phyloP scores from a whole-genome alignment of 2,797 vertebrate species.

The Poeciliopsis presidionis region DNA sequence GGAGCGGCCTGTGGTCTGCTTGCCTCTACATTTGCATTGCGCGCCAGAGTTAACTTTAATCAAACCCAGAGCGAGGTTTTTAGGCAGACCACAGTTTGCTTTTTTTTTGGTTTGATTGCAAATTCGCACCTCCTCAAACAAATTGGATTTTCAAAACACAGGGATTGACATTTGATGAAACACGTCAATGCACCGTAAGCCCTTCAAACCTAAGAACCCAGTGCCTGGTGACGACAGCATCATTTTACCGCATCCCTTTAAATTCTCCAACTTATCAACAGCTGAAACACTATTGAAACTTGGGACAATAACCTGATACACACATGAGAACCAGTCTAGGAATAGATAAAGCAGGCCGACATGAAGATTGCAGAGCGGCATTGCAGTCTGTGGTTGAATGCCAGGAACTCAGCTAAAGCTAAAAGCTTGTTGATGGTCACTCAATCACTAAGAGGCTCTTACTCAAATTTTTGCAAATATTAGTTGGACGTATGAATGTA shows the following conservation, averaged over 20 bases:
- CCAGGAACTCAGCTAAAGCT: not conserved
- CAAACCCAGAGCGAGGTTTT: no score
- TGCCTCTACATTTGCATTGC: no score
- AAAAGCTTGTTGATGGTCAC: not conserved
- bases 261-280: not conserved
- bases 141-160: no score
- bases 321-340: not conserved
- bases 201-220: not conserved
- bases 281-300: not conserved
- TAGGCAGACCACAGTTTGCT: no score
- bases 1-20: no score
- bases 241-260: not conserved
- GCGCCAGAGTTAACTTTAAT: no score
- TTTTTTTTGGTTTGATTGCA: no score
- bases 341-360: not conserved
- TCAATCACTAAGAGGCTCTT: not conserved
- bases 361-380: not conserved
- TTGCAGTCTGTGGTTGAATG: not conserved
- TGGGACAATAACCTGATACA: not conserved
- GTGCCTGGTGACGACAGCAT: not conserved
- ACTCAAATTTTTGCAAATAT: not conserved
- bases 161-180: no score
- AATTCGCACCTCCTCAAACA: no score
- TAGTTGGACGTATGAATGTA: no score
- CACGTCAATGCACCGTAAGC: not conserved